phyloP scores from a whole-genome alignment of 2,888 invertebrate genomes.

The Drosophila hamatofila region DNA sequence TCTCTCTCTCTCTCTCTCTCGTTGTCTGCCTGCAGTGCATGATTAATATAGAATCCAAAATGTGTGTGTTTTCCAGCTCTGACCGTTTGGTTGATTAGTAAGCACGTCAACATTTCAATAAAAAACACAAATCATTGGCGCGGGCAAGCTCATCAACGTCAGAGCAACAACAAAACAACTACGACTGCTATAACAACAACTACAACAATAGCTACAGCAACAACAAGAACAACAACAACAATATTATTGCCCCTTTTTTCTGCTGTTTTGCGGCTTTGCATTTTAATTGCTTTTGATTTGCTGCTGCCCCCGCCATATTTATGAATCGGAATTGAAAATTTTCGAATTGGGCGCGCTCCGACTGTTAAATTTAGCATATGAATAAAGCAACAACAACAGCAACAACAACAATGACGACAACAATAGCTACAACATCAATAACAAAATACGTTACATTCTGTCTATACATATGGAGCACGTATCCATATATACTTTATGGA shows the following conservation, averaged over 20 bases:
- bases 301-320: constrained; percentile 73
- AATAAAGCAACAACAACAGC: constrained; percentile 20
- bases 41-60: constrained; percentile 69
- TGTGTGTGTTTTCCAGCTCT: constrained; percentile 65
- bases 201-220: too few relatives aligned
- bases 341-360: constrained; percentile 69
- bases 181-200: constrained; percentile 23
- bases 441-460: constrained; percentile 35
- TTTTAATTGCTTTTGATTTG: constrained; percentile 78
- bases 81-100: constrained; percentile 72
- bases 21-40: constrained; percentile 60
- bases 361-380: constrained; percentile 64
- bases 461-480: constrained; percentile 14
- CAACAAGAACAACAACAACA: constrained; percentile 28
- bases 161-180: constrained; percentile 32
- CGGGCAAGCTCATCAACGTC: constrained; percentile 70
- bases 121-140: constrained; percentile 61
- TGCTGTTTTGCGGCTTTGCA: constrained; percentile 68
- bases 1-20: neutral
- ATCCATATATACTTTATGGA: constrained; percentile 9
- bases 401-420: constrained; percentile 1
- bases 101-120: constrained; percentile 75
- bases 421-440: constrained; percentile 5
- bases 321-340: constrained; percentile 51
- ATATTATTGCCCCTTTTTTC: constrained; percentile 41